phyloP scores from a whole-genome alignment of 2,888 invertebrate species.

The Micoletzkya japonica region DNA sequence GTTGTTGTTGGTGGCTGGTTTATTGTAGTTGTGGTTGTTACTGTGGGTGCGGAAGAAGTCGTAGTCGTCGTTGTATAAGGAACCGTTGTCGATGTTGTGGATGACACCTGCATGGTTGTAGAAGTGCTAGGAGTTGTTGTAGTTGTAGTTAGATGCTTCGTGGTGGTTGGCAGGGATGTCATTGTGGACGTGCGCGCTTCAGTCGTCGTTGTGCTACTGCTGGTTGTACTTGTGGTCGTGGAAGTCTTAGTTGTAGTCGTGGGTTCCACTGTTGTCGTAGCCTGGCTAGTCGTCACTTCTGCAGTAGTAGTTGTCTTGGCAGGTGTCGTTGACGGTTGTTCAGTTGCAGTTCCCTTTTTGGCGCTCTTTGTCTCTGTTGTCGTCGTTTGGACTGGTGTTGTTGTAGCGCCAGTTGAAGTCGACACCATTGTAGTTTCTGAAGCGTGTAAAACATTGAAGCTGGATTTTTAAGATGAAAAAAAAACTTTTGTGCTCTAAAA shows the following conservation, averaged over 20 bases:
- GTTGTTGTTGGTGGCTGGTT: no score
- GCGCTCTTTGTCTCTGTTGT: no score
- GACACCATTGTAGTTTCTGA: background rate
- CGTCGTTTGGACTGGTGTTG: background rate
- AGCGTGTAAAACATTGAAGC: background rate
- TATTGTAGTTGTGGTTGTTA: background rate
- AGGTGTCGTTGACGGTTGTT: background rate
- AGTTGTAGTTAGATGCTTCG: background rate
- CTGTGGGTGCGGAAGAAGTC: background rate
- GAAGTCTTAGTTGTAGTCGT: background rate
- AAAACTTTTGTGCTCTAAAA: no score
- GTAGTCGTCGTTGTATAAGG: background rate
- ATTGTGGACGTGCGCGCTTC: background rate
- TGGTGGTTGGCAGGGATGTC: background rate
- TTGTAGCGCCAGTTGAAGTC: background rate
- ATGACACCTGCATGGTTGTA: background rate
- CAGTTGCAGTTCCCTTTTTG: background rate
- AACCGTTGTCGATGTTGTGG: background rate
- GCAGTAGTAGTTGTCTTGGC: background rate
- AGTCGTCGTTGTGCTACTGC: background rate
- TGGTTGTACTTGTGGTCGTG: background rate
- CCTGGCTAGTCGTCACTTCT: background rate
- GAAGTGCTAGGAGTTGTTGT: background rate
- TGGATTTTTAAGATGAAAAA: no score
- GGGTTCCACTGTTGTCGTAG: constrained; percentile 1